These are phyloP conservation scores for Gambelia wislizenii DNA, from an alignment of 2,797 vertebrate genomes.

Conservation along the genomic window DNA sequence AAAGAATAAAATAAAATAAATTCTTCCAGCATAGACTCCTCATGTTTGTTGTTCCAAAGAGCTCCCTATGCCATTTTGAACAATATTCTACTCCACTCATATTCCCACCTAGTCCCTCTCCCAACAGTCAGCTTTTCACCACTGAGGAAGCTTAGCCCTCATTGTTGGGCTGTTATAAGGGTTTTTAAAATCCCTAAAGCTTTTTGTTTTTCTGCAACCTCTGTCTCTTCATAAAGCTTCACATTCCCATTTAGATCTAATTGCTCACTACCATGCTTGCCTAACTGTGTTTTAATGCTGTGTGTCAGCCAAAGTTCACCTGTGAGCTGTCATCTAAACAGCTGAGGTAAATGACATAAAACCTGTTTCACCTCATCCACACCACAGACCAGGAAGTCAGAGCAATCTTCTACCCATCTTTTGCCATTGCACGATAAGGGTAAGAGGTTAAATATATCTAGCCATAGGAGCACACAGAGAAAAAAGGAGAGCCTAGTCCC, in stretches of 20 bases:
- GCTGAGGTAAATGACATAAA: neutral
- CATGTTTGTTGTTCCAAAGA: neutral
- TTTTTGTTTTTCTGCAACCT: neutral
- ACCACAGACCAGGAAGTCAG: neutral
- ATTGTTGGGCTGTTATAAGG: neutral
- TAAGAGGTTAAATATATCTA: slow-evolving; percentile 28
- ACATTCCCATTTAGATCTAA: neutral
- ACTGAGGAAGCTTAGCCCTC: neutral
- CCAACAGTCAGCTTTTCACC: neutral
- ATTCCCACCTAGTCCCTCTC: no score
- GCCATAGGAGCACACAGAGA: neutral
- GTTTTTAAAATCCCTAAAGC: neutral
- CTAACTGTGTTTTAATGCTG: neutral
- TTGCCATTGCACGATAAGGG: slow-evolving; percentile 5
- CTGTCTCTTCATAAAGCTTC: neutral
- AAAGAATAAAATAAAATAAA: neutral
- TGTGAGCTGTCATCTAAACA: neutral
- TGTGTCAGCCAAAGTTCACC: neutral
- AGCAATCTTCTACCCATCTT: neutral
- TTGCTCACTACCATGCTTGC: neutral
- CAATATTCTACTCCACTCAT: neutral
- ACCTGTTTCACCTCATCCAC: neutral
- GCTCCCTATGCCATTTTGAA: neutral
- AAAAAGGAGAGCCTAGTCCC: neutral
- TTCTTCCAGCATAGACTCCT: neutral